Evolutionary conservation across 2,113 vertebrate genomes (phyloP).

Genomic region (Coturnix japonica): DNA sequence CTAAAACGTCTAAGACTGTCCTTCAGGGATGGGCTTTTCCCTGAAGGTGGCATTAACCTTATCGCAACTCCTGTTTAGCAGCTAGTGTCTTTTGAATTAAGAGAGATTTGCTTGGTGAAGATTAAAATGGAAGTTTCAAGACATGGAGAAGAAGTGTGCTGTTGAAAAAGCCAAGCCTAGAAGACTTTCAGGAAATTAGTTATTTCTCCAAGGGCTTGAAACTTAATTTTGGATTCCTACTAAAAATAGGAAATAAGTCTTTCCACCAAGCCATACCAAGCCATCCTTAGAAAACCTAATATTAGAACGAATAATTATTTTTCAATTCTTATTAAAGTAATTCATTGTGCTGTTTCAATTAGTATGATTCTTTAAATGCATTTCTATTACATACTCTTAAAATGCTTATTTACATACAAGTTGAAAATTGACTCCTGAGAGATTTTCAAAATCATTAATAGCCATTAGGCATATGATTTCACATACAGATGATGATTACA

Average conservation of each 20-base stretch:
- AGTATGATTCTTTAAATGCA: neutral
- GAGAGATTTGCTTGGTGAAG: constrained; percentile 2
- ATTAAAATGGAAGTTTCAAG: constrained; percentile 21
- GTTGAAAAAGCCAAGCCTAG: constrained; percentile 41
- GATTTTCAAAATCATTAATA: neutral
- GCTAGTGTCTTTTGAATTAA: constrained; percentile 31
- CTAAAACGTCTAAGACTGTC: neutral
- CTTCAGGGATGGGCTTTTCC: neutral
- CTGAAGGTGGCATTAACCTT: neutral
- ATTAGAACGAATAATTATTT: neutral
- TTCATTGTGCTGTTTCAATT: neutral
- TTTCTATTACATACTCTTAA: neutral
- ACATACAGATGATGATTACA: neutral
- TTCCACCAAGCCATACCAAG: neutral
- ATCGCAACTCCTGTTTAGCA: neutral
- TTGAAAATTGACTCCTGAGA: neutral
- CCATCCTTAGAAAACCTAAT: neutral
- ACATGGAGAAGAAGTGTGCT: neutral
- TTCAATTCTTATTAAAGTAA: neutral
- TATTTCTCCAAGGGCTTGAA: constrained; percentile 7
- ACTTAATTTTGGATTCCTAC: constrained; percentile 10
- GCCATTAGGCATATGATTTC: neutral
- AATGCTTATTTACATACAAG: neutral
- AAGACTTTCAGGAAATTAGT: constrained; percentile 28
- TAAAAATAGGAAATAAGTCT: neutral